Conservation (phyloP, 2,888 invertebrate genomes). For the Suillia variegata region DNA sequence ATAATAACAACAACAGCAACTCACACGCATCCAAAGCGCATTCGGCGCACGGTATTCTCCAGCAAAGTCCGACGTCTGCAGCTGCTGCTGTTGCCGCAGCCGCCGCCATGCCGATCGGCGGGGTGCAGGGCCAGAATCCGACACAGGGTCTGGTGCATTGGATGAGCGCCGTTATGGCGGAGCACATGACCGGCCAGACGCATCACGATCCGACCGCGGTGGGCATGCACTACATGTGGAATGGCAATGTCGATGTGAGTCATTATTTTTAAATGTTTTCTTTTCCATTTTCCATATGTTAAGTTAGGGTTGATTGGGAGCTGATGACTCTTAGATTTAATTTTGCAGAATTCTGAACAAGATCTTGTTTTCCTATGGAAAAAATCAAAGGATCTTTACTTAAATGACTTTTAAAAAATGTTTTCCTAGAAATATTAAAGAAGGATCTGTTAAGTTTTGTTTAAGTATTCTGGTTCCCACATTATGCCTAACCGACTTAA, state of each 20-base stretch:
- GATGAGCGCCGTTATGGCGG: constrained; percentile 94
- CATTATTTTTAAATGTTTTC: too few relatives aligned
- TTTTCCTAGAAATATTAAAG: too few relatives aligned
- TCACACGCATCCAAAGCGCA: constrained; percentile 1
- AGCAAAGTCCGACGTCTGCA: constrained; percentile 31
- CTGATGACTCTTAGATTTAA: too few relatives aligned
- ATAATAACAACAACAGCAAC: constrained; percentile 28
- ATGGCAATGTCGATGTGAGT: constrained; percentile 62
- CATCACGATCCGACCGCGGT: constrained; percentile 68
- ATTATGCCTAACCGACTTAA: too few relatives aligned
- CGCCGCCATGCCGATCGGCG: constrained; percentile 60
- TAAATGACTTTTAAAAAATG: too few relatives aligned
- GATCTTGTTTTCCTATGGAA: too few relatives aligned
- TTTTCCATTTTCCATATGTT: neutral
- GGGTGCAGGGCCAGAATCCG: constrained; percentile 67
- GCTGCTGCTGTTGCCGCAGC: constrained; percentile 37
- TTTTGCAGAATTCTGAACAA: too few relatives aligned
- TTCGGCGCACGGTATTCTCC: neutral
- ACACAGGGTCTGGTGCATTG: constrained; percentile 88
- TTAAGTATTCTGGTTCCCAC: too few relatives aligned
- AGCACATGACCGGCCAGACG: constrained; percentile 84
- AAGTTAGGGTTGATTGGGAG: too few relatives aligned
- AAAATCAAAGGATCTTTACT: too few relatives aligned
- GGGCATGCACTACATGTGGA: constrained; percentile 63
- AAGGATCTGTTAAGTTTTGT: too few relatives aligned